Conservation (phyloP, 2,888 invertebrate species). For the Clivina fossor region DNA sequence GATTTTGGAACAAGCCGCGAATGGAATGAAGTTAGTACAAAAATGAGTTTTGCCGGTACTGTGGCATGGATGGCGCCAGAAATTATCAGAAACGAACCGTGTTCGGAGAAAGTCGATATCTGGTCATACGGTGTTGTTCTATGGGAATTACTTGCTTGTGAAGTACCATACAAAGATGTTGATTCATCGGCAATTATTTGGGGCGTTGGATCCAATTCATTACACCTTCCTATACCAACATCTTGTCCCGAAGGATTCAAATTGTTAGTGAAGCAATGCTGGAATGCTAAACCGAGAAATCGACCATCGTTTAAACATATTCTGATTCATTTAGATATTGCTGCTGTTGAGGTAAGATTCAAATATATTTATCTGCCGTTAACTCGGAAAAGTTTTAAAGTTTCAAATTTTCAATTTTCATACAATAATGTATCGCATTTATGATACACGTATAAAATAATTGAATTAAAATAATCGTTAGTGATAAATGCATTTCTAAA, state of each 20-base stretch:
- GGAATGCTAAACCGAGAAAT: slow-evolving; percentile 87
- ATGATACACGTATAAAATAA: too few relatives aligned
- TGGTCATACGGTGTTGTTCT: slow-evolving; percentile 98
- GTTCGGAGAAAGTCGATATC: slow-evolving; percentile 96
- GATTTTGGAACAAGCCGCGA: slow-evolving; percentile 97
- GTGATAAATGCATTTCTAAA: too few relatives aligned
- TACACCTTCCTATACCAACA: slow-evolving; percentile 87
- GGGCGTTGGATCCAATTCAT: slow-evolving; percentile 93
- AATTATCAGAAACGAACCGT: slow-evolving; percentile 93
- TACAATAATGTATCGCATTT: too few relatives aligned
- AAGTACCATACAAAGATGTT: slow-evolving; percentile 89
- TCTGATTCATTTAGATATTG: slow-evolving; percentile 87
- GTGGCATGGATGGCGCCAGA: slow-evolving; percentile 99
- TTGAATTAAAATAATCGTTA: too few relatives aligned
- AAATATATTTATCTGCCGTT: neutral
- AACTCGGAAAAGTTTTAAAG: too few relatives aligned
- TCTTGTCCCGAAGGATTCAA: slow-evolving; percentile 88
- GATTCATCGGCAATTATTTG: slow-evolving; percentile 97
- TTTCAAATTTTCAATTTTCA: neutral
- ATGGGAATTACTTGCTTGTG: slow-evolving; percentile 96
- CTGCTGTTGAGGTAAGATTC: slow-evolving; percentile 72
- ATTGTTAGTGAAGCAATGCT: slow-evolving; percentile 87
- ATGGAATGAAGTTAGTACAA: slow-evolving; percentile 92
- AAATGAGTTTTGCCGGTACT: slow-evolving; percentile 98
- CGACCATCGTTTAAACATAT: slow-evolving; percentile 90